Evolutionary conservation across 2,797 vertebrate species (phyloP).

Genomic region (Periophthalmus magnuspinnatus): DNA sequence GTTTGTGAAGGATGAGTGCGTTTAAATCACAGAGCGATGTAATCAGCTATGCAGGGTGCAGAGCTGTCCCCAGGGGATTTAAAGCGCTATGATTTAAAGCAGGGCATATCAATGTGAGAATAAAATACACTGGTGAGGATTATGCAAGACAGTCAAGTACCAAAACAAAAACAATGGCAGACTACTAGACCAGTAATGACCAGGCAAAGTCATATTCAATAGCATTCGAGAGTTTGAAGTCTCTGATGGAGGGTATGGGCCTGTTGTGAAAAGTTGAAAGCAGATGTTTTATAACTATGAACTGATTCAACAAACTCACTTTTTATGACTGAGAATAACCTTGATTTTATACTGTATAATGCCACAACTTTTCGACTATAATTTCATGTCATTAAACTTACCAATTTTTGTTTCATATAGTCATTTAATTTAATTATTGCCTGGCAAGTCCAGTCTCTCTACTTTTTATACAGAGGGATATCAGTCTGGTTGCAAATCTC

Average conservation of each 20-base stretch:
- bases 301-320: too few relatives aligned
- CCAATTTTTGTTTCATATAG: too few relatives aligned
- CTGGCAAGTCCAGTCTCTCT: too few relatives aligned
- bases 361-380: too few relatives aligned
- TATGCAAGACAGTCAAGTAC: slow-evolving; percentile 22
- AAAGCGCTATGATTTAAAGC: slow-evolving; percentile 63
- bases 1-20: slow-evolving; percentile 67
- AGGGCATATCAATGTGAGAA: slow-evolving; percentile 50
- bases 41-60: slow-evolving; percentile 65
- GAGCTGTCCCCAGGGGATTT: slow-evolving; percentile 52
- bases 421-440: too few relatives aligned
- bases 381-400: too few relatives aligned
- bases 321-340: too few relatives aligned
- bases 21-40: slow-evolving; percentile 76
- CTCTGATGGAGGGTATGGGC: neutral
- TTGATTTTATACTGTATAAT: too few relatives aligned
- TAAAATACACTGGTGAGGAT: slow-evolving; percentile 39
- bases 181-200: neutral
- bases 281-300: too few relatives aligned
- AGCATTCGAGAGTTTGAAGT: neutral
- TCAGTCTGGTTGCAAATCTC: too few relatives aligned
- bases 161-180: slow-evolving; percentile 1
- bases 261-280: too few relatives aligned
- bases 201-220: neutral
- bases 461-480: too few relatives aligned